These are phyloP conservation scores for Neosilurus mollespiculum DNA, from an alignment of 2,797 vertebrate species.

Conservation along the genomic window DNA sequence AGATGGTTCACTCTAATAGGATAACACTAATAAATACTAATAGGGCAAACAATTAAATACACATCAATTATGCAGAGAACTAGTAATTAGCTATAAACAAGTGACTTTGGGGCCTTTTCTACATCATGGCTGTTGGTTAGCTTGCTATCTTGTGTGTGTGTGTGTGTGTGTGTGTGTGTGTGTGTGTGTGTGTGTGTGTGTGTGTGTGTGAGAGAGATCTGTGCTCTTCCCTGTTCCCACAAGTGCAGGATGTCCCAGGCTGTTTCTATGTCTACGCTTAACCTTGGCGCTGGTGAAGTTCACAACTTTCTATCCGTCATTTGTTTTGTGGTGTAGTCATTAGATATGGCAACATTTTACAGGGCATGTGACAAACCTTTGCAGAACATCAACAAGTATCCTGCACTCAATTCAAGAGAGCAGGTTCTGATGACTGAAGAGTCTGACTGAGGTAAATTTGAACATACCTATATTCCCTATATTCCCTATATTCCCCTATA, in stretches of 20 bases:
- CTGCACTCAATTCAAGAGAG: not conserved
- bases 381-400: not conserved
- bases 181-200: not conserved
- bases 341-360: not conserved
- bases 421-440: not conserved
- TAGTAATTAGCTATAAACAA: too few species aligned
- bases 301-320: conserved; percentile 46
- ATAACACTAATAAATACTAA: too few species aligned
- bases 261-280: conserved; percentile 24
- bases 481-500: too few species aligned
- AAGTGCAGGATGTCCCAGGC: conserved; percentile 48
- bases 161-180: not conserved
- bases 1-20: too few species aligned
- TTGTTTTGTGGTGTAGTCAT: conserved; percentile 38
- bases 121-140: not conserved
- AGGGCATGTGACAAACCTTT: not conserved
- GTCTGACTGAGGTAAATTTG: not conserved
- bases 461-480: not conserved
- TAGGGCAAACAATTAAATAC: too few species aligned
- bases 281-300: conserved; percentile 43
- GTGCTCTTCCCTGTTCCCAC: conserved; percentile 37
- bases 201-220: conserved; percentile 6
- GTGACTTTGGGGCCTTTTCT: too few species aligned
- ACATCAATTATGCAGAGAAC: too few species aligned
- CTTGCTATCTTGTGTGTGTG: not conserved